Base-by-base conservation (phyloP, 2,888 invertebrate species). In the Agrotis ipsilon region DNA sequence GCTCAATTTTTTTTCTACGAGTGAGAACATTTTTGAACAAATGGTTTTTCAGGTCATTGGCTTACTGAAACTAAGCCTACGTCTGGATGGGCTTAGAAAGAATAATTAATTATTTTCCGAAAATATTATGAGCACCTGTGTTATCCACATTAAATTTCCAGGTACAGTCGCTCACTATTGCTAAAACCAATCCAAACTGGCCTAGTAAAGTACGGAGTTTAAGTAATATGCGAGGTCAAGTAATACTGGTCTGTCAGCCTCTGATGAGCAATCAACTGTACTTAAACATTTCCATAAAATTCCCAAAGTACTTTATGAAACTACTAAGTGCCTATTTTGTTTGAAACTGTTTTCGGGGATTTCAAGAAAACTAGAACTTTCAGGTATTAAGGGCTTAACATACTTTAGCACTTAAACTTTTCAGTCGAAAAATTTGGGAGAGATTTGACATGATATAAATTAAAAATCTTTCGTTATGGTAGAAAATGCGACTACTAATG, bases 91-190 rank as follows among this genome's bases (percentile, higher is more conserved):
- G 16, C 7, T 19, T 54, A 52, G 24, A 54, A 75, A 39, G 6
- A 24, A 75, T 39, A 52, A 52, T 75, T 75, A 46, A 46, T 54
- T 54, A 65, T 48, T 48, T 75, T 66, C 18, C 43, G 66, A 39
- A 45, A 69, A 57, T 51, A 24, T 39, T 32, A 3, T 32, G 39
- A 54, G 46, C 32, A 46, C n/a, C 46, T 52, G 16, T 32, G 16
- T 54, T 66, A 75, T 21, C 49, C 16, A 51, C 3, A 6, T 21
- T 11, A 16, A n/a, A 45, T 3, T 27, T 16, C 0, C 27, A 48
- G 39, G 16, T 54, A 39, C n/a, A 18, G n/a, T 19, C 32, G 5
- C 14, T n/a, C 3, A 55, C n/a, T 13, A 1, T 6, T 32, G 5
- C 16, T 6, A 27, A 2, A 13, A n/a, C 1, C 55, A 55, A 3